Percentiles rank a stretch among this genome's conserved stretches.
These are phyloP conservation scores for Leistus spinibarbis DNA, from an alignment of 2,888 invertebrate genomes.

Conservation along the genomic window DNA sequence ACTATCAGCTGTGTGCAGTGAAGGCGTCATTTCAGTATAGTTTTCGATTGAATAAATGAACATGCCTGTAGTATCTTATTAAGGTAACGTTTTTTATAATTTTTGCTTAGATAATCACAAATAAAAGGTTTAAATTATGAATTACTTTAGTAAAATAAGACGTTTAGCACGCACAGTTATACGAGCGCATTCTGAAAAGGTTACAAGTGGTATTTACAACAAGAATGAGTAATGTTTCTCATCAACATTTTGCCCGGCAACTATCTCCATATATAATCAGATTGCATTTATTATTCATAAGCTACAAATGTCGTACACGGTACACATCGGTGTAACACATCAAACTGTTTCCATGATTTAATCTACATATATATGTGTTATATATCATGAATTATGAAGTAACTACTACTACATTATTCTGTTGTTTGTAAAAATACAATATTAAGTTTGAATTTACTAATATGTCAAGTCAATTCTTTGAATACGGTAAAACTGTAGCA, in stretches of 20 bases:
- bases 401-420: not conserved
- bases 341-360: not conserved
- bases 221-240: not conserved
- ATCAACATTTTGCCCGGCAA: not conserved
- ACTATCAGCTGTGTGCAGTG: too few species aligned
- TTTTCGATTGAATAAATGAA: too few species aligned
- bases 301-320: not conserved
- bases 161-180: not conserved
- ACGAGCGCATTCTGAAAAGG: not conserved
- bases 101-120: not conserved
- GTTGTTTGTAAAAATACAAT: constrained; percentile 14
- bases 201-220: not conserved
- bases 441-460: not conserved
- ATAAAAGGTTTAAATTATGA: not conserved
- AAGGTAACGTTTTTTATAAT: too few species aligned
- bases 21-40: too few species aligned
- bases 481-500: not conserved
- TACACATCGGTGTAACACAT: too few species aligned
- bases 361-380: not conserved
- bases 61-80: too few species aligned
- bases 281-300: not conserved
- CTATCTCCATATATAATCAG: not conserved
- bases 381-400: not conserved
- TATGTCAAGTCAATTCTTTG: not conserved
- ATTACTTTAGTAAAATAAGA: not conserved